Evolutionary conservation across 2,888 invertebrate genomes (phyloP), one percentile per base, ranked within the genome.

Genomic region (Belgica antarctica): DNA sequence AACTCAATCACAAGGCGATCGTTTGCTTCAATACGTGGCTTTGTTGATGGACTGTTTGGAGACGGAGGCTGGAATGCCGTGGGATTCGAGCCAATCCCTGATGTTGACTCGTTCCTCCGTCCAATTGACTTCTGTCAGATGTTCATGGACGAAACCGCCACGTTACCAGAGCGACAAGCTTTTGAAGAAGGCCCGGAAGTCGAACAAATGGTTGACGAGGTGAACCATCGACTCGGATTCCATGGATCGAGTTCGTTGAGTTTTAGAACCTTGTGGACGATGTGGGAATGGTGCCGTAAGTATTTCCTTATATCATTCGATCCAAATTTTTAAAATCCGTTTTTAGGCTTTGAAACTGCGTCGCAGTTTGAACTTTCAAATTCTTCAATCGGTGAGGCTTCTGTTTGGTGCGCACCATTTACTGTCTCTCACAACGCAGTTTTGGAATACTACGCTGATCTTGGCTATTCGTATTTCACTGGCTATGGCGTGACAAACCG

Each of bases 371-470:
- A 59, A 12, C 52, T 22, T 7, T 52, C 52, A 22, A 24, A 24
- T 19, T 52, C 24, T 15, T 10, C 7, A 22, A 22, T 22, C 4
- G 52, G 80, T 73, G 74, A 81, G 76, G 77, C 81, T 76, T 87
- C 89, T 0, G 81, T 88, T 0, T 90, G 90, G 89, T 90, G 90
- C 75, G 83, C 86, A 22, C 86, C 82, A 0, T 90, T 90, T 77
- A 86, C 83, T 10, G 83, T 82, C 72, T 84, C 86, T 24, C 88
- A 90, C 73, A 79, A 90, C 4, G 83, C 84, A 74, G 78, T 87
- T 1, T 74, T 90, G 69, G 90, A 90, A 75, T 90, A 89, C 76
- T 82, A 82, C 0, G 87, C 89, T 75, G 90, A 90, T 77, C 77
- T 90, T 63, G 82, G 85, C 71, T 84, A 86, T 34, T 90, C 86